These are phyloP conservation scores for Trogon melanurus DNA, from an alignment of 2,113 vertebrate genomes.

Conservation along the genomic window DNA sequence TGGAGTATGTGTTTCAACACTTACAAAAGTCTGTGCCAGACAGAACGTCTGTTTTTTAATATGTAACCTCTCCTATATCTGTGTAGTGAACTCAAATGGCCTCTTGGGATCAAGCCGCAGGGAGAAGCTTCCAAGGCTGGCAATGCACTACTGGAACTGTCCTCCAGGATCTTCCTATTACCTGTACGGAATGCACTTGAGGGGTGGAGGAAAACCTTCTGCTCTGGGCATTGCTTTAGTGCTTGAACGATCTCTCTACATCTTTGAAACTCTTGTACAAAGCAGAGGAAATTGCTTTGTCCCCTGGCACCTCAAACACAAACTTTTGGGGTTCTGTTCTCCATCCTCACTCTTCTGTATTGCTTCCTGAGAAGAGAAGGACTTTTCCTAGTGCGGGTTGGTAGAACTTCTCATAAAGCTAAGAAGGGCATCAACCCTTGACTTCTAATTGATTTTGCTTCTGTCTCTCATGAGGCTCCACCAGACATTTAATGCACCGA, in stretches of 20 bases:
- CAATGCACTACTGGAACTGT: background rate
- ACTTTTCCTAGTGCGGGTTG: background rate
- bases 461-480: background rate
- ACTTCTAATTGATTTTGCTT: background rate
- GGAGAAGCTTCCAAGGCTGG: background rate
- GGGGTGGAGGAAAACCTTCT: background rate
- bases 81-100: background rate
- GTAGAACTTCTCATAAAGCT: background rate
- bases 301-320: background rate
- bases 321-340: background rate
- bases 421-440: background rate
- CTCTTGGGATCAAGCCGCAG: background rate
- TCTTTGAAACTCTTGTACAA: background rate
- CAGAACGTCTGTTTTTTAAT: accelerated
- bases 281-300: background rate
- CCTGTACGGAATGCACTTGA: background rate
- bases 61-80: accelerated
- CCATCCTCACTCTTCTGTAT: background rate
- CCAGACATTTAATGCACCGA: background rate
- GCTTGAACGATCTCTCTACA: background rate
- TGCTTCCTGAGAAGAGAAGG: background rate
- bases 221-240: background rate
- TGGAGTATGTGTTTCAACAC: background rate
- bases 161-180: background rate
- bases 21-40: background rate